These are phyloP conservation scores for Sylvia borin DNA, from an alignment of 2,797 vertebrate species.

Conservation along the genomic window DNA sequence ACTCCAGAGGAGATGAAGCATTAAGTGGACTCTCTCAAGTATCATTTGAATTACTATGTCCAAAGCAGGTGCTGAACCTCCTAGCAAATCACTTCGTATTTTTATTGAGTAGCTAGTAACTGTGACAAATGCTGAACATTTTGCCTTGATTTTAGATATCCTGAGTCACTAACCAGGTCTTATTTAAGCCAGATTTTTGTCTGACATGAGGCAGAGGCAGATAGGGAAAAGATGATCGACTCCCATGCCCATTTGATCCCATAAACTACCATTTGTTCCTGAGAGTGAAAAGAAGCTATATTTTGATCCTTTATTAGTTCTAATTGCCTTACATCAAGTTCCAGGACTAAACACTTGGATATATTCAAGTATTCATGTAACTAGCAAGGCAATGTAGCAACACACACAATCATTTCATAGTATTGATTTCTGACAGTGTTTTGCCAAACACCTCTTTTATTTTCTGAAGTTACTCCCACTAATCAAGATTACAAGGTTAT, in stretches of 20 bases:
- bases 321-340: not conserved
- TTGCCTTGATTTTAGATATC: not conserved
- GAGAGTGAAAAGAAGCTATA: not conserved
- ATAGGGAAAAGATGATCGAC: fast-evolving
- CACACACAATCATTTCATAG: not conserved
- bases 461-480: not conserved
- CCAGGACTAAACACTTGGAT: not conserved
- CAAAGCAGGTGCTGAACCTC: not conserved
- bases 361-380: not conserved
- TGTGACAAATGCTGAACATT: not conserved
- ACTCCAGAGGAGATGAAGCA: not conserved
- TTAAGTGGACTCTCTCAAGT: not conserved
- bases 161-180: not conserved
- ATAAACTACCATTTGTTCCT: not conserved
- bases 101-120: not conserved
- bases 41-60: not conserved
- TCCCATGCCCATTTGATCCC: not conserved
- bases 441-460: not conserved
- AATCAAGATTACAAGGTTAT: not conserved
- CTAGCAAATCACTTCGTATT: not conserved
- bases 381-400: not conserved
- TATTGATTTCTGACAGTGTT: not conserved
- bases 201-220: not conserved
- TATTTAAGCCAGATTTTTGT: not conserved
- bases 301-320: not conserved